Base-by-base conservation (phyloP, 2,797 vertebrate genomes). In the Sebastes dallii region DNA sequence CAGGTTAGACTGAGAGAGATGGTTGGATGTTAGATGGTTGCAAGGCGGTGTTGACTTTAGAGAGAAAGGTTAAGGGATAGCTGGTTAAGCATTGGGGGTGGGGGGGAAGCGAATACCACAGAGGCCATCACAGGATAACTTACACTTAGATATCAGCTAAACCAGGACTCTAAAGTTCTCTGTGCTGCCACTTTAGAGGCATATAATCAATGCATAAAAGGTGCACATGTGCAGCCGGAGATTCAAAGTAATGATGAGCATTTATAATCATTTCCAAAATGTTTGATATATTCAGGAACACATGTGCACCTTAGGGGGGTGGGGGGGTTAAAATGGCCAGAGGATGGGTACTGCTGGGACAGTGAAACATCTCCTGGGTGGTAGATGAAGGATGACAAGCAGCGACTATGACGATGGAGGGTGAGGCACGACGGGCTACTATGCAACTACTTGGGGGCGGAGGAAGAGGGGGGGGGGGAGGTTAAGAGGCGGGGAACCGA, bases 351-450 rank as follows among this genome's bases (percentile, higher is more conserved):
- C 36, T 80, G 78, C 46, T 18, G 69, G 73, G 69, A 46, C 50
- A 54, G 30, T 30, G 70, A 83, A 77, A 90, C 75, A 76, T 54
- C 61, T 90, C 81, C 85, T 67, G 81, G 70, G 72, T 74, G 85
- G 78, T 60, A 59, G 72, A 88, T 90, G 85, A 85, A 85, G 74
- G 78, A 86, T 85, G 80, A 87, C 82, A 91, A 90, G 90, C 83
- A 90, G 76, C 36, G 1, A 81, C 81, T 75, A 89, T 55, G 82
- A 90, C 61, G 66, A 91, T 86, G 90, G 77, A 79, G 72, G 88
- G 87, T 86, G 91, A 88, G 78, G 81, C 66, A 88, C 71, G 74
- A 89, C n/a, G 69, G 64, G 67, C 85, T 67, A 86, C 73, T 75
- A 87, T 80, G 87, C 79, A 84, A 36, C 34, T 88, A 90, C 42